Base-by-base conservation (phyloP, 2,797 vertebrate species). In the Xenentodon cancila region DNA sequence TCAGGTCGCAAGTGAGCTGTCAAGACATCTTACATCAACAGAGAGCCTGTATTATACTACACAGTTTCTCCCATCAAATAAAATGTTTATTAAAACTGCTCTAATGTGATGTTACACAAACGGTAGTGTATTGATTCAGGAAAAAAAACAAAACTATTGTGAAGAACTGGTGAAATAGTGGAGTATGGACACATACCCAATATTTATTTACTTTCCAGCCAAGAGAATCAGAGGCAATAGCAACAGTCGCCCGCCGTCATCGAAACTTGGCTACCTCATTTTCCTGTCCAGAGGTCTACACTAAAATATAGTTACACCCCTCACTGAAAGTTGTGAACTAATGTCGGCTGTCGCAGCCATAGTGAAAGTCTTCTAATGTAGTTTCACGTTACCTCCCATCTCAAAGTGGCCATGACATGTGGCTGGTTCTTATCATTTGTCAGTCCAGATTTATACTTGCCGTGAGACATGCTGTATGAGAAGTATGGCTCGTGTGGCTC, bases 361-460 rank as follows among this genome's bases (percentile, higher is more conserved):
- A 9, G 32, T 32, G 32, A 9, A 7, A 32, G 32, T 2, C 8
- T 32, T 32, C 9, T 2, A 32, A 32, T 32, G 8, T 73, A 79
- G 84, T 86, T 89, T 78, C 76, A 81, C 73, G 79, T 84, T 80
- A 77, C 70, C 77, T 74, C 75, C 63, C 40, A 19, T 73, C 79
- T 80, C 73, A 73, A 69, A 74, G 66, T 63, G 71, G 70, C 76
- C 56, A 45, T 66, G 72, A 50, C 49, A 22, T 75, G 65, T 20
- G 60, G 65, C 57, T 5, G 47, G 11, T 69, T 63, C 71, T 53
- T 63, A 77, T 79, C 78, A 68, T 84, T 71, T 50, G 75, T 89
- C 87, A 85, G 67, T 79, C 77, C 59, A 5, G 45, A 40, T 34
- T 71, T 76, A 88, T 82, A 56, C 61, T 73, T 65, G 60, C 7